Percentiles rank a stretch among this genome's conserved stretches.
Conservation (phyloP, 2,888 invertebrate genomes). For the Caenorhabditis sp. region DNA sequence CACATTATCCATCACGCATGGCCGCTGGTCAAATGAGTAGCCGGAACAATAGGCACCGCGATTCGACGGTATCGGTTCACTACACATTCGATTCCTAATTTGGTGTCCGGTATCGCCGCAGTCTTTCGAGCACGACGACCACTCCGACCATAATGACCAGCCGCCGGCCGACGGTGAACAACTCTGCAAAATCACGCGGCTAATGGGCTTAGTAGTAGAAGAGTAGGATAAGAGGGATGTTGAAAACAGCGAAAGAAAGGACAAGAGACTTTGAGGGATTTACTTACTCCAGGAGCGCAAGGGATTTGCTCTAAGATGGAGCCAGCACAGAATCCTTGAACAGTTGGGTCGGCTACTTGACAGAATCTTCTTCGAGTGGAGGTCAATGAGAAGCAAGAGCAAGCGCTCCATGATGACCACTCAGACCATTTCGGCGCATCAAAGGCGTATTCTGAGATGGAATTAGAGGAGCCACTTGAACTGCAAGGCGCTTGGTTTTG, state of each 20-base stretch:
- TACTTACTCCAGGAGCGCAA: slow-evolving; percentile 71
- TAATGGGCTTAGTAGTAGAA: slow-evolving; percentile 19
- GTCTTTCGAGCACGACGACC: slow-evolving; percentile 80
- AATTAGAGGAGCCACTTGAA: slow-evolving; percentile 22
- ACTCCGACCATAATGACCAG: slow-evolving; percentile 81
- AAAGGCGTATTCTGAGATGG: slow-evolving; percentile 28
- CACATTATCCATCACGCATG: slow-evolving; percentile 70
- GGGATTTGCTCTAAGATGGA: slow-evolving; percentile 77
- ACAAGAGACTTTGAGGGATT: background rate
- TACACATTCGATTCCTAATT: slow-evolving; percentile 82
- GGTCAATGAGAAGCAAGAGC: slow-evolving; percentile 81
- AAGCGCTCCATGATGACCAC: slow-evolving; percentile 80
- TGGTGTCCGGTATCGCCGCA: slow-evolving; percentile 80
- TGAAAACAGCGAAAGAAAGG: background rate
- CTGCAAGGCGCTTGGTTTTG: slow-evolving; percentile 84
- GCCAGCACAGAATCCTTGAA: slow-evolving; percentile 81
- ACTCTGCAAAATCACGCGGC: slow-evolving; percentile 43
- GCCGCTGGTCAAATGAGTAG: slow-evolving; percentile 82
- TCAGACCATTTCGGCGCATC: slow-evolving; percentile 77
- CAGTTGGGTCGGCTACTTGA: slow-evolving; percentile 75
- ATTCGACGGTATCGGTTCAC: slow-evolving; percentile 81
- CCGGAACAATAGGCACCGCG: slow-evolving; percentile 82
- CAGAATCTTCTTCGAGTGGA: slow-evolving; percentile 81
- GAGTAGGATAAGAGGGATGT: background rate
- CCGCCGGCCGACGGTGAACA: slow-evolving; percentile 73